phyloP scores from a whole-genome alignment of 1,140 invertebrate species.

The Fopius arisanus region DNA sequence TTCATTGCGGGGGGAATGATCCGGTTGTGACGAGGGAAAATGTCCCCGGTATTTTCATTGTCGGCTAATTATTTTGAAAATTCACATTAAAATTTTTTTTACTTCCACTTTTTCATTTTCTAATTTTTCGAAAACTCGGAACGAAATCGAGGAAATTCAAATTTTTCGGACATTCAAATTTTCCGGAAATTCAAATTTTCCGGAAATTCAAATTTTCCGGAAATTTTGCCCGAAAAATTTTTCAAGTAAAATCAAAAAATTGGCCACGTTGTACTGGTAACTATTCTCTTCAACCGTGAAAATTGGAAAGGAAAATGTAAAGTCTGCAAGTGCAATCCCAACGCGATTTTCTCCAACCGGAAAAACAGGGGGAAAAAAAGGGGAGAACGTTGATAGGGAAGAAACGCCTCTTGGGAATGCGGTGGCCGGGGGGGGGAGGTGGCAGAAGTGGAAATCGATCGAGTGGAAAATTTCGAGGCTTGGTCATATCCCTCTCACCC shows the following conservation, averaged over 20 bases:
- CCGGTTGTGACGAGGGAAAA: neutral
- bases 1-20: too few species aligned
- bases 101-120: too few species aligned
- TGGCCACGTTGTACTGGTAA: neutral
- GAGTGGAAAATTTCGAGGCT: conserved; percentile 20
- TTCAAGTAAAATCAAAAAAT: neutral
- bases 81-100: too few species aligned
- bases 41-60: too few species aligned
- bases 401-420: neutral
- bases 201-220: too few species aligned
- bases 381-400: neutral
- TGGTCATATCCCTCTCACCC: conserved; percentile 8
- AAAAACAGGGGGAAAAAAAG: neutral
- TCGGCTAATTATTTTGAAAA: too few species aligned
- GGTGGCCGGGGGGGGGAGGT: too few species aligned
- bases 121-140: too few species aligned
- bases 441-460: neutral
- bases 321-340: neutral
- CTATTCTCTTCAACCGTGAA: neutral
- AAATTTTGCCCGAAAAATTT: too few species aligned
- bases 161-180: too few species aligned
- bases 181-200: too few species aligned
- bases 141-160: too few species aligned
- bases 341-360: neutral
- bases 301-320: neutral